phyloP scores from a whole-genome alignment of 2,113 vertebrate species.

The Anoplopoma fimbria region DNA sequence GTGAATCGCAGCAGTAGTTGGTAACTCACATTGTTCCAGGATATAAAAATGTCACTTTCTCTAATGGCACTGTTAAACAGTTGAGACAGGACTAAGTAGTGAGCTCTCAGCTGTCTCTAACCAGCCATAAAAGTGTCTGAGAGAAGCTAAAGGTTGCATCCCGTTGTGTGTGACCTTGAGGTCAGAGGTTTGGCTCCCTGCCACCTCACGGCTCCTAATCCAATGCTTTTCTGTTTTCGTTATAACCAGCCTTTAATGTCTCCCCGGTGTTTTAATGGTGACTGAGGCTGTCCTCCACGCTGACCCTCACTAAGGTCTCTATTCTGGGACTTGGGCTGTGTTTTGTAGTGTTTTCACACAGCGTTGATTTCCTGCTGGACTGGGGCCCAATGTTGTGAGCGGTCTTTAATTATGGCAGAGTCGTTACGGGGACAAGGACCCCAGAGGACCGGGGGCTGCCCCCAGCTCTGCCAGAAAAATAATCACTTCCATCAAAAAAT shows the following conservation, averaged over 20 bases:
- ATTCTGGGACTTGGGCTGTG: constrained; percentile 34
- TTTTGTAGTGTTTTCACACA: constrained; percentile 56
- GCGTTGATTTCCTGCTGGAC: constrained; percentile 67
- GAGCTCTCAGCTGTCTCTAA: constrained; percentile 40
- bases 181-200: constrained; percentile 51
- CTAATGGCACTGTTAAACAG: constrained; percentile 11
- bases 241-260: constrained; percentile 59
- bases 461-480: constrained; percentile 50
- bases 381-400: constrained; percentile 21
- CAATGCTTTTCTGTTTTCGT: constrained; percentile 22
- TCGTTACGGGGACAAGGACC: constrained; percentile 62
- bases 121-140: constrained; percentile 44
- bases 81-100: constrained; percentile 13
- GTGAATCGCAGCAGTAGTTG: constrained; percentile 29
- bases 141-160: constrained; percentile 32
- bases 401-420: constrained; percentile 63
- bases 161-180: constrained; percentile 42
- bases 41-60: constrained; percentile 50
- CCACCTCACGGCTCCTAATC: constrained; percentile 32
- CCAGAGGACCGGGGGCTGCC: constrained; percentile 55
- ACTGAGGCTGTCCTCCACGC: constrained; percentile 9
- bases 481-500: constrained; percentile 60
- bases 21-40: constrained; percentile 31
- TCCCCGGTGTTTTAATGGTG: constrained; percentile 49
- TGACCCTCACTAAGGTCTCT: constrained; percentile 36